A percentile compares a stretch with the other conserved stretches of the same genome.
Conservation (phyloP, 1,140 invertebrate species). For the Achroia grisella region DNA sequence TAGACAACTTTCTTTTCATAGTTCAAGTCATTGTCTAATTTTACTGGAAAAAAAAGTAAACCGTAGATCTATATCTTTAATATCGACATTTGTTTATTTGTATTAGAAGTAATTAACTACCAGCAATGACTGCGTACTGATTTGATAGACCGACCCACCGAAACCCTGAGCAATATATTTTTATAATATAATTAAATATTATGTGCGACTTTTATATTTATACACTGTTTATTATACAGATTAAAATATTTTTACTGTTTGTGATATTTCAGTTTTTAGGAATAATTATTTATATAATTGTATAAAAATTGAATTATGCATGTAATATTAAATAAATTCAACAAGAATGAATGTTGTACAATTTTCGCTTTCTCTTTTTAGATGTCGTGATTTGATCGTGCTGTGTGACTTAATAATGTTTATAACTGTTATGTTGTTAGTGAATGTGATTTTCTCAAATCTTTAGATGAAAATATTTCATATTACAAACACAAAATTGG, state of each 20-base stretch:
- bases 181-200: conserved; percentile 68
- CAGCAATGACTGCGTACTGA: conserved; percentile 52
- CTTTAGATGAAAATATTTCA: conserved; percentile 36
- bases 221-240: conserved; percentile 62
- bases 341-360: conserved; percentile 44
- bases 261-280: conserved; percentile 56
- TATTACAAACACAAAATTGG: conserved; percentile 41
- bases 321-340: conserved; percentile 13
- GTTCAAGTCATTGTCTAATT: too few relatives aligned
- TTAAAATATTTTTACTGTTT: conserved; percentile 49
- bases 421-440: conserved; percentile 45
- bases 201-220: conserved; percentile 49
- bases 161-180: conserved; percentile 71
- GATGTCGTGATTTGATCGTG: conserved; percentile 54
- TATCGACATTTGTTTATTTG: too few relatives aligned
- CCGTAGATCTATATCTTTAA: too few relatives aligned
- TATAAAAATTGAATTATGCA: conserved; percentile 29
- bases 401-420: conserved; percentile 24
- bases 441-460: conserved; percentile 54
- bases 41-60: too few relatives aligned
- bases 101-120: conserved; percentile 17
- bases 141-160: conserved; percentile 65
- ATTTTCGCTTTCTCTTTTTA: conserved; percentile 57
- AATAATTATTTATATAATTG: conserved; percentile 40
- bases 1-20: too few relatives aligned